A percentile compares a stretch with the other conserved stretches of the same genome.
phyloP scores from a whole-genome alignment of 2,888 invertebrate species.

The Leptopilina syphax region DNA sequence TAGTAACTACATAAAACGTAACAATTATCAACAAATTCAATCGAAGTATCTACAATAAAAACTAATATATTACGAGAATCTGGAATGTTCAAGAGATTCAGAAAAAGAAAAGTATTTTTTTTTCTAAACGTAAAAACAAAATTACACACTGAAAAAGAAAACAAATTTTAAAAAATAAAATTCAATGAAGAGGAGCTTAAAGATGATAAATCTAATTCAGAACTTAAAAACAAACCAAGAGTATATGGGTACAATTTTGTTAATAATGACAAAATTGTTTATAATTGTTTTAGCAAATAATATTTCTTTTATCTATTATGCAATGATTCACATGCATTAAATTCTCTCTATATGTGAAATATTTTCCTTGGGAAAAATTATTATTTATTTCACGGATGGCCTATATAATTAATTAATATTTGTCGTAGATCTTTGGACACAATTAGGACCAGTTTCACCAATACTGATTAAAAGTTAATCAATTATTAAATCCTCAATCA shows the following conservation, averaged over 20 bases:
- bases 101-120: no score
- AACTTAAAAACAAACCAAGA: no score
- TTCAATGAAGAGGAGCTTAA: no score
- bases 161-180: no score
- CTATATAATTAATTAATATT: not conserved
- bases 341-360: not conserved
- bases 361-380: not conserved
- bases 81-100: slow-evolving; percentile 20
- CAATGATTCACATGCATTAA: not conserved
- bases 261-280: no score
- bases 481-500: no score
- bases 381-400: not conserved
- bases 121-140: not conserved
- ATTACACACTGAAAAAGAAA: no score
- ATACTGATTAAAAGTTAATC: no score
- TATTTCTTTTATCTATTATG: not conserved
- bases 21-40: not conserved
- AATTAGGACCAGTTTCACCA: not conserved
- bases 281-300: no score
- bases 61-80: not conserved
- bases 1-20: slow-evolving; percentile 22
- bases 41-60: no score
- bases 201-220: no score
- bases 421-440: slow-evolving; percentile 5
- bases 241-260: no score